phyloP scores from a whole-genome alignment of 2,113 vertebrate species.

The Colistium nudipinnis region DNA sequence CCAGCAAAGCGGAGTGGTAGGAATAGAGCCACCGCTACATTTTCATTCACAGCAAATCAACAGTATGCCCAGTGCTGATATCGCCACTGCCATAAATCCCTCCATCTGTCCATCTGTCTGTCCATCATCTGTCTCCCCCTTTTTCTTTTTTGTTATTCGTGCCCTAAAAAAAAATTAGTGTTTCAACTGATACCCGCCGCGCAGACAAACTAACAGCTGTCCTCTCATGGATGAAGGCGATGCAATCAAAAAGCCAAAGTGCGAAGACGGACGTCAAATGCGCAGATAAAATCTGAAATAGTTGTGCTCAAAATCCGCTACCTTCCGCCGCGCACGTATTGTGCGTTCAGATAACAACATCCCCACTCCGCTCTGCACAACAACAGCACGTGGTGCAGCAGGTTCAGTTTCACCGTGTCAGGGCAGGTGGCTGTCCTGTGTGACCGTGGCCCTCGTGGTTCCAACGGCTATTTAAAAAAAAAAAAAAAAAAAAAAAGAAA shows the following conservation, averaged over 20 bases:
- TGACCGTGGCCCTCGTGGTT: not conserved
- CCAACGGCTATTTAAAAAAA: not conserved
- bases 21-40: slow-evolving; percentile 58
- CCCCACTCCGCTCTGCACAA: not conserved
- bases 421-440: not conserved
- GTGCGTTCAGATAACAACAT: no score
- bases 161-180: no score
- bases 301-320: no score
- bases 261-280: no score
- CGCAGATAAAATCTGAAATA: no score
- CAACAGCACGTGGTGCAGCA: no score
- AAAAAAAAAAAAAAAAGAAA: not conserved
- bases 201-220: no score
- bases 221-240: no score
- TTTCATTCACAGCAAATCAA: slow-evolving; percentile 68
- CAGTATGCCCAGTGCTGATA: slow-evolving; percentile 58
- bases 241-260: no score
- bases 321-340: no score
- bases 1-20: slow-evolving; percentile 37
- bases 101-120: slow-evolving; percentile 51
- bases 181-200: no score
- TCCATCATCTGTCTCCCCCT: slow-evolving; percentile 18
- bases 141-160: slow-evolving; percentile 2
- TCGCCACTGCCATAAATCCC: slow-evolving; percentile 55
- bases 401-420: not conserved